These are phyloP conservation scores for Callionymus lyra DNA, from an alignment of 2,113 vertebrate genomes.

Conservation along the genomic window DNA sequence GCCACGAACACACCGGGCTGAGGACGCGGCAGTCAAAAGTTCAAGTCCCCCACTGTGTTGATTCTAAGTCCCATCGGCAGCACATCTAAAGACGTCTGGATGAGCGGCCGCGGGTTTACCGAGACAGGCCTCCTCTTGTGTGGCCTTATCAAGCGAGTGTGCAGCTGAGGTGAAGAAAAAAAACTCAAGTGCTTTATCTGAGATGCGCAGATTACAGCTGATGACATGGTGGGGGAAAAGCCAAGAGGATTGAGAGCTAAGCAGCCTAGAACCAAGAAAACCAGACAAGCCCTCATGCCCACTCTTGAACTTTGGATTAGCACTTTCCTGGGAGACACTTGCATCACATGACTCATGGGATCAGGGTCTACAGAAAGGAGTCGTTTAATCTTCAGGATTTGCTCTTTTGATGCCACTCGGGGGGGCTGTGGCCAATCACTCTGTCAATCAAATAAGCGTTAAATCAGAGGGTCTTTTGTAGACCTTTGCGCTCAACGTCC, in stretches of 20 bases:
- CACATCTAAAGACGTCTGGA: constrained; percentile 20
- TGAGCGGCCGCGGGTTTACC: constrained; percentile 33
- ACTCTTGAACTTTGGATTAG: constrained; percentile 51
- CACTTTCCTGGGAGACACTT: constrained; percentile 41
- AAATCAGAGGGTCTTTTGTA: constrained; percentile 3
- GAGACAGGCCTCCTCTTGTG: constrained; percentile 19
- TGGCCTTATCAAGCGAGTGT: constrained; percentile 18
- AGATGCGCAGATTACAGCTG: constrained; percentile 51
- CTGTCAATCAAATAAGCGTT: background rate
- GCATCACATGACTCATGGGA: constrained; percentile 44
- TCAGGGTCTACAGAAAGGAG: constrained; percentile 36
- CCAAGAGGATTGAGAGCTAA: constrained; percentile 69
- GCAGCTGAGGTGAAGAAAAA: constrained; percentile 5
- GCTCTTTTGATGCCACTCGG: constrained; percentile 30
- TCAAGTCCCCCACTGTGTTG: constrained; percentile 19
- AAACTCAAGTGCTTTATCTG: constrained; percentile 34
- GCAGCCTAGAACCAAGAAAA: constrained; percentile 56
- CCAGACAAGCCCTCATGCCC: constrained; percentile 62
- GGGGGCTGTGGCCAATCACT: background rate
- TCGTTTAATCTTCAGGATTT: constrained; percentile 40
- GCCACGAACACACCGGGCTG: constrained; percentile 2
- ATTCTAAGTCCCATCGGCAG: constrained; percentile 17
- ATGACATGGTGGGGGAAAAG: constrained; percentile 27
- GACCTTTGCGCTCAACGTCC: no score
- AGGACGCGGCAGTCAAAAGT: constrained; percentile 35